Percentiles rank a stretch among this genome's conserved stretches.
Evolutionary conservation across 2,888 invertebrate species (phyloP).

Genomic region (Hedya salicella): DNA sequence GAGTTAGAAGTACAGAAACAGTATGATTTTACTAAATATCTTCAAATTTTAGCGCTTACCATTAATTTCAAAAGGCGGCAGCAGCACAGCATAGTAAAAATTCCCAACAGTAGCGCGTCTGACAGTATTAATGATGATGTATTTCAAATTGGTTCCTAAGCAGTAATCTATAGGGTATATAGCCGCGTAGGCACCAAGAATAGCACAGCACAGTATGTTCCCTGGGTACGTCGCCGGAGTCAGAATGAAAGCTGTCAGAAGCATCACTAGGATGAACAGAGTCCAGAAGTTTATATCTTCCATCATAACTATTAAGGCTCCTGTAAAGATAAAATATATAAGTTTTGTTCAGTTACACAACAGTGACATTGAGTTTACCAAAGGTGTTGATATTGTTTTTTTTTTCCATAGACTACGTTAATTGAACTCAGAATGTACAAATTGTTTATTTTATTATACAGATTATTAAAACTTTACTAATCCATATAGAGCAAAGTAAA

Average conservation of each 20-base stretch:
- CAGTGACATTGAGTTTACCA: no score
- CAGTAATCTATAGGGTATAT: slow-evolving; percentile 87
- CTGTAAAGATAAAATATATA: slow-evolving; percentile 65
- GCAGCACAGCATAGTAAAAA: slow-evolving; percentile 85
- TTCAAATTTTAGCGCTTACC: slow-evolving; percentile 76
- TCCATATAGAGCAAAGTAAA: no score
- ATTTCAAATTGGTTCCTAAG: slow-evolving; percentile 87
- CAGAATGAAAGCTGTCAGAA: slow-evolving; percentile 78
- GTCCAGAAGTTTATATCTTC: slow-evolving; percentile 87
- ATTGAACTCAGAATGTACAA: no score
- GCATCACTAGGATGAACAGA: slow-evolving; percentile 80
- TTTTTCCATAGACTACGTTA: no score
- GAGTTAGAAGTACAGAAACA: no score
- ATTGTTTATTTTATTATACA: no score
- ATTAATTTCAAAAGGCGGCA: slow-evolving; percentile 85
- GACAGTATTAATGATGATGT: slow-evolving; percentile 88
- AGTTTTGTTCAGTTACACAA: background rate
- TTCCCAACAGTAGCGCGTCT: slow-evolving; percentile 85
- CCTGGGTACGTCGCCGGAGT: slow-evolving; percentile 80
- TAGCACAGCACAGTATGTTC: slow-evolving; percentile 86
- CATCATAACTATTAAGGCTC: slow-evolving; percentile 71
- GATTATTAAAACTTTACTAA: no score
- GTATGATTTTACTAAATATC: no score
- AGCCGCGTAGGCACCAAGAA: slow-evolving; percentile 87
- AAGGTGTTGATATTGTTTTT: no score